Evolutionary conservation across 2,113 vertebrate species (phyloP).

Genomic region (Aldabrachelys gigantea): DNA sequence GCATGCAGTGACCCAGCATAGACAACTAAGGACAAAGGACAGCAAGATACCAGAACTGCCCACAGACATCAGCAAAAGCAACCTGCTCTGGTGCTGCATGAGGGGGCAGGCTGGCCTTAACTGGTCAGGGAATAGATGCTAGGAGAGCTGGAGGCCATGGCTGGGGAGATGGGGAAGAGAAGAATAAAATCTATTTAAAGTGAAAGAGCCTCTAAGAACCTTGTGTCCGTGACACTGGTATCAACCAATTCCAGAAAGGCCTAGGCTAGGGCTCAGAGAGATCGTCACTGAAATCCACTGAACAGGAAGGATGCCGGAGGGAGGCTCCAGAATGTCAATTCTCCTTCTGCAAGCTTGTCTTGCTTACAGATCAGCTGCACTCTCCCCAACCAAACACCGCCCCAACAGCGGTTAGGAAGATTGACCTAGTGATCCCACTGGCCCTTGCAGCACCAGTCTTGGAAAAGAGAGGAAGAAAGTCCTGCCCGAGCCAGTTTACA

Average conservation of each 20-base stretch:
- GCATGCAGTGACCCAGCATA: neutral
- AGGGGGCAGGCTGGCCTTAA: neutral
- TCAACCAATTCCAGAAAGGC: neutral
- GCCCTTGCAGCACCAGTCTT: neutral
- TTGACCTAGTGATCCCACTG: neutral
- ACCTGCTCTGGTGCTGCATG: neutral
- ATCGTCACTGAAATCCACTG: neutral
- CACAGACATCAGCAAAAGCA: neutral
- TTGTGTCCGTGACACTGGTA: neutral
- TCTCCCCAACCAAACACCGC: neutral
- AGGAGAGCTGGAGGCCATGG: neutral
- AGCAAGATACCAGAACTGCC: neutral
- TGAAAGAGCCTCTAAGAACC: neutral
- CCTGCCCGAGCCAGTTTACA: neutral
- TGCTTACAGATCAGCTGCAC: neutral
- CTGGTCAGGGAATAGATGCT: neutral
- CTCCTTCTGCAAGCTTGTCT: neutral
- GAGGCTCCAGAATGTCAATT: neutral
- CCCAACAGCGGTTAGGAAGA: neutral
- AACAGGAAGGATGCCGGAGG: neutral
- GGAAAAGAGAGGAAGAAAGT: neutral
- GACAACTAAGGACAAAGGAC: neutral
- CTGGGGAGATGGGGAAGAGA: neutral
- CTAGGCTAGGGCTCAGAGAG: neutral
- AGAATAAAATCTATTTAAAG: neutral